phyloP scores from a whole-genome alignment of 1,140 invertebrate species.

The Pogonus chalceus region DNA sequence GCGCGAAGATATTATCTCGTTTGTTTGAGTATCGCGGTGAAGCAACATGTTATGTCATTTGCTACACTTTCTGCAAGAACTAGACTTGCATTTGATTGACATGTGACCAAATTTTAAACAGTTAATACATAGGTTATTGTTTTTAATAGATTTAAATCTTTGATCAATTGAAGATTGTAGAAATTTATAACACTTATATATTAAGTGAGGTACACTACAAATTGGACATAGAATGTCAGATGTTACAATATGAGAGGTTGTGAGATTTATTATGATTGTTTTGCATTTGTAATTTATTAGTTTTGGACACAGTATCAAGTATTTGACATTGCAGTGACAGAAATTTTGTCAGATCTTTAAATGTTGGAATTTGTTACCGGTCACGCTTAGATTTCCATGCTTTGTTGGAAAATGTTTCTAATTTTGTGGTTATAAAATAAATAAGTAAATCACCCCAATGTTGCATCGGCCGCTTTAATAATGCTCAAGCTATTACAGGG shows the following conservation, averaged over 20 bases:
- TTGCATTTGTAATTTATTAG: not conserved
- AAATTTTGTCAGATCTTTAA: constrained; percentile 22
- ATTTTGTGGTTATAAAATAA: constrained; percentile 23
- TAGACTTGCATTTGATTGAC: constrained; percentile 17
- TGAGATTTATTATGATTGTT: constrained; percentile 8
- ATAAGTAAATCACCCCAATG: constrained; percentile 29
- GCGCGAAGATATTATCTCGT: not conserved
- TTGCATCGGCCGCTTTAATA: constrained; percentile 22
- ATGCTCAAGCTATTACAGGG: constrained; percentile 26
- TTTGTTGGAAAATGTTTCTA: constrained; percentile 24
- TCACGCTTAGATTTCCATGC: constrained; percentile 24
- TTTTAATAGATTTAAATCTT: constrained; percentile 16
- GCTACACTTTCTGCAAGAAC: constrained; percentile 18
- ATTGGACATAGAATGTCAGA: constrained; percentile 8
- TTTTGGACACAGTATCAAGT: constrained; percentile 16
- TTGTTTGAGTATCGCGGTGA: not conserved
- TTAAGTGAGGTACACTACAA: constrained; percentile 17
- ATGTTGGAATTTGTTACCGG: constrained; percentile 18
- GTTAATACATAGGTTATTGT: constrained; percentile 22
- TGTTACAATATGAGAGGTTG: constrained; percentile 6
- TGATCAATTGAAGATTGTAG: constrained; percentile 13
- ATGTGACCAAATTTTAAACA: constrained; percentile 20
- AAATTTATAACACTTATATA: constrained; percentile 22
- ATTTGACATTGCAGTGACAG: constrained; percentile 21
- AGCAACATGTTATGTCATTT: constrained; percentile 18